These are phyloP conservation scores for Heliconius nattereri DNA, from an alignment of 1,140 invertebrate species.

Conservation along the genomic window DNA sequence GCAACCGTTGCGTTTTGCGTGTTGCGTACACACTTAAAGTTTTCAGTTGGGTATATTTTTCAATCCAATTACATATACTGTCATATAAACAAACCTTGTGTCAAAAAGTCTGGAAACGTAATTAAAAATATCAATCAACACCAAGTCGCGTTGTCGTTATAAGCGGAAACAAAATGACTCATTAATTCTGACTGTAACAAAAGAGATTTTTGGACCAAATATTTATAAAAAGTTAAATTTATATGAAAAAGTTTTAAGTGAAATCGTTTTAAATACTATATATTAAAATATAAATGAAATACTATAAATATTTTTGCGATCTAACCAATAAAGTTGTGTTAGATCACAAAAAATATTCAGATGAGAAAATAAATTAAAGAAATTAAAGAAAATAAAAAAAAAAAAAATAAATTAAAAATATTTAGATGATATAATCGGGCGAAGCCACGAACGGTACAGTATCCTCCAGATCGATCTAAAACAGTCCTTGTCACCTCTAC, in stretches of 20 bases:
- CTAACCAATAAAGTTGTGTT: too few relatives aligned
- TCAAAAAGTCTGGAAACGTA: neutral
- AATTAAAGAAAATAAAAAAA: too few relatives aligned
- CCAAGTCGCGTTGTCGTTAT: neutral
- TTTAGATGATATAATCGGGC: too few relatives aligned
- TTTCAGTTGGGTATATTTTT: neutral
- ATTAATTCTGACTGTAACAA: neutral
- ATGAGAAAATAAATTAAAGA: too few relatives aligned
- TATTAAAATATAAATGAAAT: too few relatives aligned
- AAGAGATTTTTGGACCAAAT: neutral
- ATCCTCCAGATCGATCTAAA: slow-evolving; percentile 19
- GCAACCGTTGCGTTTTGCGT: neutral
- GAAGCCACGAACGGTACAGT: too few relatives aligned
- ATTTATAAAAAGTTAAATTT: neutral
- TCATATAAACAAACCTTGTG: neutral
- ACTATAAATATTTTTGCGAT: too few relatives aligned
- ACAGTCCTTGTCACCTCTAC: slow-evolving; percentile 26
- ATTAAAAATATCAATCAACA: slow-evolving; percentile 10
- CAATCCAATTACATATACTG: neutral
- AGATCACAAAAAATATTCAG: too few relatives aligned
- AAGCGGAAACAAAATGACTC: neutral
- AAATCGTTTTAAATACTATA: too few relatives aligned
- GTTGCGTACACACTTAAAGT: too few relatives aligned
- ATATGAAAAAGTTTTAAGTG: neutral
- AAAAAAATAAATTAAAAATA: too few relatives aligned